These are phyloP conservation scores for Aphaenogaster rudis DNA, from an alignment of 1,140 invertebrate species.

Conservation along the genomic window DNA sequence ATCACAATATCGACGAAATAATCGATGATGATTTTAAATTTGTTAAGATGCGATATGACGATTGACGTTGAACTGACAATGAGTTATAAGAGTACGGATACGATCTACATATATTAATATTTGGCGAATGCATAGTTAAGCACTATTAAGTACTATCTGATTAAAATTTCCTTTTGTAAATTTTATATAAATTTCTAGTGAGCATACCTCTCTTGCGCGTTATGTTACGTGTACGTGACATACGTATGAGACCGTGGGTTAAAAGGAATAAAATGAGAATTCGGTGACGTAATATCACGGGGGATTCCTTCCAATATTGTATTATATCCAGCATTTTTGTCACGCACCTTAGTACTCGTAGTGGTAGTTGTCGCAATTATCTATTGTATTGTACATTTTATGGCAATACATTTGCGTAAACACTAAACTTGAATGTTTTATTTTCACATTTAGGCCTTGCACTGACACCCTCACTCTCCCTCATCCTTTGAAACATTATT, in stretches of 20 bases:
- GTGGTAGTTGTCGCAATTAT: conserved; percentile 8
- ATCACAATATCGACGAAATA: not conserved
- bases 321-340: conserved; percentile 23
- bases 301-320: not conserved
- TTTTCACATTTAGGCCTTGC: conserved; percentile 60
- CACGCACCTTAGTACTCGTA: not conserved
- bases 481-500: not conserved
- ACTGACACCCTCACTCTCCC: conserved; percentile 29
- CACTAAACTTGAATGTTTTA: conserved; percentile 65
- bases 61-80: not conserved
- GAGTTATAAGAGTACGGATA: not conserved
- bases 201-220: not conserved
- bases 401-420: conserved; percentile 71
- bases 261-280: conserved; percentile 14
- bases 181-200: not conserved
- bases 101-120: not conserved
- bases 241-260: not conserved
- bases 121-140: not conserved
- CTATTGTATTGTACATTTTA: conserved; percentile 55
- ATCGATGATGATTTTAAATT: not conserved
- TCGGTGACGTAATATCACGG: not conserved
- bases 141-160: not conserved
- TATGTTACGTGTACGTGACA: conserved; percentile 4
- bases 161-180: not conserved
- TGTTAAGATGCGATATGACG: not conserved